Base-by-base conservation (phyloP, 1,140 invertebrate species). In the Nasonia longicornis region DNA sequence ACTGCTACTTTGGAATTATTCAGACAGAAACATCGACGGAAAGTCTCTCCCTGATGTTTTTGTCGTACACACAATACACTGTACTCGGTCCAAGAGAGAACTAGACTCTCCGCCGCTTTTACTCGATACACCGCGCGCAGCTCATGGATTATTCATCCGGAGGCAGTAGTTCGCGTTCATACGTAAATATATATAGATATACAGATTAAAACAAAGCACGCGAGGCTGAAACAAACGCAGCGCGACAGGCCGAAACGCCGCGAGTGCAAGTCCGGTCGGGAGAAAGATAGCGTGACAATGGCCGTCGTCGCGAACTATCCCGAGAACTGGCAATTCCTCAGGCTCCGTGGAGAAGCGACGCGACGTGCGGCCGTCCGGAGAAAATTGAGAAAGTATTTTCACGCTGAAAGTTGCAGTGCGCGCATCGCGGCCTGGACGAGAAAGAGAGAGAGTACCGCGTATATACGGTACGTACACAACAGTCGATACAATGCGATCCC, bases 371-470 rank as follows among this genome's bases (percentile, higher is more conserved):
- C 84, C 83, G 84, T 76, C 73, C 77, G 67, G 45, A 81, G 84
- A 85, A 86, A 87, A 88, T 88, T 86, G 85, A 84, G 85, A 85
- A 88, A 89, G 86, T 88, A 87, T 88, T 88, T 86, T 84, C 85
- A 77, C 67, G 63, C 82, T 64, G 72, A 79, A 86, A 87, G 81
- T 86, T 86, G 80, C 63, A 22, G 29, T 10, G 67, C 72, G 70
- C 52, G 72, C 48, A n/a, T 58, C 35, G 35, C 48, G 7, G 71
- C 20, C 35, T 1, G 73, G 6, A 35, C 3, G 73, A 14, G 75
- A 16, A 14, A 74, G 20, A 58, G 48, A 52, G 48, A 26, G 26
- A 26, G 26, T 26, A 26, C 26, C 26, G 26, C 26, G 26, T 26
- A 26, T 26, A 26, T 16, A 52, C 12, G 0, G 4, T 20, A 58